Percentiles rank a stretch among this genome's conserved stretches.
Evolutionary conservation across 2,113 vertebrate genomes (phyloP).

Genomic region (Corydoras sp.): DNA sequence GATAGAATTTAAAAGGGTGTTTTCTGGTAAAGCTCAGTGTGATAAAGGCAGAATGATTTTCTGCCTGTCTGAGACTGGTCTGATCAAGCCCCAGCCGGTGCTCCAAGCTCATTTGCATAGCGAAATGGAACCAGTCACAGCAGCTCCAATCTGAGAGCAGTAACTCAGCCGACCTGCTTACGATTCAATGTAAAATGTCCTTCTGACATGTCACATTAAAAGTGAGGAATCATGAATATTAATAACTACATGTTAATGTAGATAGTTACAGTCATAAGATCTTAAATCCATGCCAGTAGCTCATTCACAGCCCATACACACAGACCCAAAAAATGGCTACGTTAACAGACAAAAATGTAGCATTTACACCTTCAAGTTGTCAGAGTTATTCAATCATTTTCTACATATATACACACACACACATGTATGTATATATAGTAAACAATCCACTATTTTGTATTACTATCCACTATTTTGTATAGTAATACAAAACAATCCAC

Average conservation of each 20-base stretch:
- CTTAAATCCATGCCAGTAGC: slow-evolving; percentile 49
- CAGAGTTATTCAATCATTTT: too few relatives aligned
- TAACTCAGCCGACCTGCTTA: slow-evolving; percentile 30
- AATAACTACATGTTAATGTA: slow-evolving; percentile 47
- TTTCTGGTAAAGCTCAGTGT: slow-evolving; percentile 4
- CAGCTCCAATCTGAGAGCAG: slow-evolving; percentile 51
- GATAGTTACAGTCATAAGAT: slow-evolving; percentile 52
- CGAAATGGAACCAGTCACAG: slow-evolving; percentile 57
- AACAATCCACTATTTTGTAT: too few relatives aligned
- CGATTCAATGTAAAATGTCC: slow-evolving; percentile 52
- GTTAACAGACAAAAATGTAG: background rate
- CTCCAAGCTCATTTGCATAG: slow-evolving; percentile 60
- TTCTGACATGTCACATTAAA: slow-evolving; percentile 58
- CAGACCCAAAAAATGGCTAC: background rate
- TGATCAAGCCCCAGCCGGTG: slow-evolving; percentile 57
- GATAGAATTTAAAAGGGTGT: too few relatives aligned
- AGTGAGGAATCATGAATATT: slow-evolving; percentile 66
- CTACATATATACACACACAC: too few relatives aligned
- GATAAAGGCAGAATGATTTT: slow-evolving; percentile 50
- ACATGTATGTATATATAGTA: too few relatives aligned
- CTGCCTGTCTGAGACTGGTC: slow-evolving; percentile 52
- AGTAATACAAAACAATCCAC: too few relatives aligned
- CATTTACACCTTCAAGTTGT: too few relatives aligned
- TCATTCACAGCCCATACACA: background rate
- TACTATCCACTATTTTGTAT: too few relatives aligned